phyloP scores from a whole-genome alignment of 2,797 vertebrate species.

The Huso huso region DNA sequence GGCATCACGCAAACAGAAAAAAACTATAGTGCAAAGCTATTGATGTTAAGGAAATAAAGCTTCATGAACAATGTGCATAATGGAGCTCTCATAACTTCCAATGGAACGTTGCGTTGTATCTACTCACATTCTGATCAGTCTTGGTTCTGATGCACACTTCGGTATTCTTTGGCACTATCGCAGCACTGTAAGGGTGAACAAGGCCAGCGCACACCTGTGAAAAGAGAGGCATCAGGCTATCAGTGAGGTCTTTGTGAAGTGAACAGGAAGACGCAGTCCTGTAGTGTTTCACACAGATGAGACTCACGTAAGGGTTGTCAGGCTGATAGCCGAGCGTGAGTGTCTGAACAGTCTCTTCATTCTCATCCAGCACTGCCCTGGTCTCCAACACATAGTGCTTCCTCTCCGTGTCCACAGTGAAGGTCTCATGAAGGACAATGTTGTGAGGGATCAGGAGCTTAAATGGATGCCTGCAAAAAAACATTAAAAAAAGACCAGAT shows the following conservation, averaged over 20 bases:
- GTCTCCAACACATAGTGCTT: conserved; percentile 67
- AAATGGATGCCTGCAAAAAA: conserved; percentile 66
- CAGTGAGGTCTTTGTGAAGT: neutral
- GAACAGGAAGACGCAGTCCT: neutral
- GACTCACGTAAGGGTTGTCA: conserved; percentile 67
- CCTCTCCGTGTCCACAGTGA: conserved; percentile 59
- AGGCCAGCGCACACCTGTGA: conserved; percentile 68
- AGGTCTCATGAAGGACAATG: conserved; percentile 68
- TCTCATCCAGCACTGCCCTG: conserved; percentile 51
- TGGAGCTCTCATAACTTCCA: too few relatives aligned
- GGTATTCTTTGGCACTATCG: conserved; percentile 56
- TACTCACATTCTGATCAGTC: too few relatives aligned
- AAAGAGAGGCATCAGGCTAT: neutral
- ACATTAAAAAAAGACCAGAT: neutral
- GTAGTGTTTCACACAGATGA: neutral
- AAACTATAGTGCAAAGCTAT: too few relatives aligned
- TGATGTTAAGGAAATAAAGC: too few relatives aligned
- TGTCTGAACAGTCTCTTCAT: conserved; percentile 61
- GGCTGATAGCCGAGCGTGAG: conserved; percentile 61
- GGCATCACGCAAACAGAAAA: too few relatives aligned
- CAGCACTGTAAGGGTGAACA: conserved; percentile 59
- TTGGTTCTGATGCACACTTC: conserved; percentile 55
- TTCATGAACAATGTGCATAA: too few relatives aligned
- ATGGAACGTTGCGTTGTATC: too few relatives aligned
- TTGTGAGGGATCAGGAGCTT: conserved; percentile 52